phyloP scores from a whole-genome alignment of 2,888 invertebrate species.

The Platypus cylindrus region DNA sequence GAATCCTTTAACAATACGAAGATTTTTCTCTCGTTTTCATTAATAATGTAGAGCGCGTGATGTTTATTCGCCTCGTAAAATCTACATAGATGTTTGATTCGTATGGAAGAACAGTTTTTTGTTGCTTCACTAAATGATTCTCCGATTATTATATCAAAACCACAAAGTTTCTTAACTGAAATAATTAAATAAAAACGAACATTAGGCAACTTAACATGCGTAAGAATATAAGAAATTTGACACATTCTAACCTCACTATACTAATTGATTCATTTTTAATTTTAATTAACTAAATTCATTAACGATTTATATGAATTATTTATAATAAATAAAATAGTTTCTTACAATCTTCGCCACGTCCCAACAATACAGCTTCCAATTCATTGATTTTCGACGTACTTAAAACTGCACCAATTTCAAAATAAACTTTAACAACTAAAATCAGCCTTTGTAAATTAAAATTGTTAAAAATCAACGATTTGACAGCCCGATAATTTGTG shows the following conservation, averaged over 20 bases:
- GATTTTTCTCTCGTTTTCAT: slow-evolving; percentile 37
- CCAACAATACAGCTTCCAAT: slow-evolving; percentile 55
- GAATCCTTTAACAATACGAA: slow-evolving; percentile 43
- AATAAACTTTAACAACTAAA: slow-evolving; percentile 54
- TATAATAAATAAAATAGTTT: slow-evolving; percentile 5
- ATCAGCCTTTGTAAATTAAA: slow-evolving; percentile 71
- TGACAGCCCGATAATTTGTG: slow-evolving; percentile 81
- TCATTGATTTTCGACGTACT: slow-evolving; percentile 56
- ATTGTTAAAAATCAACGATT: slow-evolving; percentile 62
- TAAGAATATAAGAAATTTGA: no score
- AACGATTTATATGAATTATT: slow-evolving; percentile 1
- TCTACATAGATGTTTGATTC: slow-evolving; percentile 34
- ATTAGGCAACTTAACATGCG: no score
- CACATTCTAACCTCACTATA: no score
- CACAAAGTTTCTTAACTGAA: slow-evolving; percentile 46
- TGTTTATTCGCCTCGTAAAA: slow-evolving; percentile 38
- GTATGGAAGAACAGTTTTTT: slow-evolving; percentile 20
- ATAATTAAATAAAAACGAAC: no score
- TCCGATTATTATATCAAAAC: slow-evolving; percentile 49
- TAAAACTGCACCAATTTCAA: slow-evolving; percentile 44
- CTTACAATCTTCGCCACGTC: slow-evolving; percentile 36
- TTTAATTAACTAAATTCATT: no score
- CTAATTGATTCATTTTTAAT: no score
- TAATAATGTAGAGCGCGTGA: slow-evolving; percentile 45
- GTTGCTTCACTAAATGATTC: slow-evolving; percentile 35